Base-by-base conservation (phyloP, 2,797 vertebrate species). In the Melanotaenia nigrans region DNA sequence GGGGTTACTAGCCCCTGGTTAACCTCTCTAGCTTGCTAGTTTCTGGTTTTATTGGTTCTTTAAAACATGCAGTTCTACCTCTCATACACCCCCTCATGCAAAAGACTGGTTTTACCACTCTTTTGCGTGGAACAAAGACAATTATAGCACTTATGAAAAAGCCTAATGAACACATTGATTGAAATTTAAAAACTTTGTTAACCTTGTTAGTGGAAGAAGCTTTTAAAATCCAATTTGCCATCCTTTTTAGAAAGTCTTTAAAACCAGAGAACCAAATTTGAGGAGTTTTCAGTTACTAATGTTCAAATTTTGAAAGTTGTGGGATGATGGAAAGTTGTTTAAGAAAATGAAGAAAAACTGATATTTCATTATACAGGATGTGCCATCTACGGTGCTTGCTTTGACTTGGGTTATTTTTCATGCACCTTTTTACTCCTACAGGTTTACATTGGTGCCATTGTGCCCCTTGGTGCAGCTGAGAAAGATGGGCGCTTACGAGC, bases 361-460 rank as follows among this genome's bases (percentile, higher is more conserved):
- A 13, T 13, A 11, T 35, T 6, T 35, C 57, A 35, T n/a, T 36
- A 36, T 11, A 42, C 14, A 5, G 40, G 3, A 16, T 16, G 3
- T 42, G 40, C 25, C 22, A n/a, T 22, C 54, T n/a, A 13, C 1
- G 55, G 30, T 55, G 28, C 16, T 12, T 3, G 33, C 14, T 38
- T 14, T n/a, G 9, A 11, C 24, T 63, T 8, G 7, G 40, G 2
- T 14, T 16, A 1, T 7, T 53, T 75, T 62, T 63, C 58, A 33
- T 9, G 3, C 5, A 7, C 35, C 35, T 2, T 47, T 18, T 18
- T 1, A 1, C 45, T 24, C 68, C 68, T 59, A 0, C 91, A 99
- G 98, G 97, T 99, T 49, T 98, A 99, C 77, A 99, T 99, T 0
- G 98, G 98, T 1, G 97, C 98, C 81, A 99, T 99, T 32, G 97